phyloP scores from a whole-genome alignment of 2,113 vertebrate genomes.

The Rhinopomastus cyanomelas region DNA sequence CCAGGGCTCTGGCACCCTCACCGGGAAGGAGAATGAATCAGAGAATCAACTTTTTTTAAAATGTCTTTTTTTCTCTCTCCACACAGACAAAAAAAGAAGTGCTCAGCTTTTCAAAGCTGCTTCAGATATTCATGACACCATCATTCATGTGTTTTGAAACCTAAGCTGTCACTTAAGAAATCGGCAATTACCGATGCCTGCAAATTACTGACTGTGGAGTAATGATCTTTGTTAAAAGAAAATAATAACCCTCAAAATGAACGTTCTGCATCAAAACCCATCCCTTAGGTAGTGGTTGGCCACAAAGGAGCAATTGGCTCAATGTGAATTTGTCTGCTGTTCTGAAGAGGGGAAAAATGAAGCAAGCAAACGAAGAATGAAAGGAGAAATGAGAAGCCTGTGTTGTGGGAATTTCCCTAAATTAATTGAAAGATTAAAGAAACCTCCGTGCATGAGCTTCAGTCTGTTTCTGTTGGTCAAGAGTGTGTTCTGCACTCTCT shows the following conservation, averaged over 20 bases:
- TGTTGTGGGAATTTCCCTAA: neutral
- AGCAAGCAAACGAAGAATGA: neutral
- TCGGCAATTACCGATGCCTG: neutral
- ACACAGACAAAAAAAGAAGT: neutral
- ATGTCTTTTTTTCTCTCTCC: no score
- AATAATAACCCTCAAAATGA: neutral
- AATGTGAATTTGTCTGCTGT: neutral
- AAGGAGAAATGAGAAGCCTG: neutral
- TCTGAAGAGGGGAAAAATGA: neutral
- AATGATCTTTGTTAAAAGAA: neutral
- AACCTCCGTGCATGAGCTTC: rapidly evolving
- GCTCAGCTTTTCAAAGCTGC: neutral
- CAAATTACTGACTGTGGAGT: neutral
- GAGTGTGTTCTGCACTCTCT: neutral
- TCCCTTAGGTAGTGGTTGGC: neutral
- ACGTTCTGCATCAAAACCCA: neutral
- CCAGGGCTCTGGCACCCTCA: no score
- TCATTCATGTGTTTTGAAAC: conserved; percentile 21
- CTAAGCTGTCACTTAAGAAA: conserved; percentile 7
- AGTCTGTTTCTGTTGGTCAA: neutral
- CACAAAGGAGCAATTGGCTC: neutral
- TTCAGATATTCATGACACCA: neutral
- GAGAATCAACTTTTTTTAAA: no score
- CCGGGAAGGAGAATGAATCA: no score
- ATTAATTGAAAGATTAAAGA: neutral